Base-by-base conservation (phyloP, 2,888 invertebrate genomes). In the Drosophila nr. medialis region DNA sequence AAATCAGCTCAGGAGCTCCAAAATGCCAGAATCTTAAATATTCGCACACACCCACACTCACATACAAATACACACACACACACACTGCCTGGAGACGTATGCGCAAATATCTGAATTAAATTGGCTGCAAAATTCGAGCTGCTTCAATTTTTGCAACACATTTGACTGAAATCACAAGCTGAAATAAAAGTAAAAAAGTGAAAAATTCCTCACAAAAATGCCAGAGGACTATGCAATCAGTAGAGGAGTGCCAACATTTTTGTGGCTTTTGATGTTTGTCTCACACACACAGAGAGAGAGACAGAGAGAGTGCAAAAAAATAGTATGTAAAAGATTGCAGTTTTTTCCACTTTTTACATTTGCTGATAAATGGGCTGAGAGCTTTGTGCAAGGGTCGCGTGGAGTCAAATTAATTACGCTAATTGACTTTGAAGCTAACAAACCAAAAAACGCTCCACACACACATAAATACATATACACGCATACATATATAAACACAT, bases 361-460 rank as follows among this genome's bases (percentile, higher is more conserved):
- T 67, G 58, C 66, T 70, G 80, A 79, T 79, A 79, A 70, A 70
- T 79, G 76, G 78, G 55, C 69, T 36, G 54, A 54, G 13, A 10
- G 29, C 24, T 40, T 18, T 63, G 69, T 72, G 67, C 54, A 49
- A 63, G 53, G 50, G 65, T 69, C 65, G 71, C 75, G 71, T 67
- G 77, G 75, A 76, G 56, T 73, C 75, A 83, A 83, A 87, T 91
- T 91, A 91, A 90, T 90, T 90, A 89, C 80, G 76, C 84, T 90
- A 91, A 90, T 90, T 90, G 90, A 84, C 79, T 84, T 83, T 89
- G 80, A 72, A 83, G 72, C 84, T 75, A 83, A 86, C 89, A 80
- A 86, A 80, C 80, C 81, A 72, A 77, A 76, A 76, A 80, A 58
- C 56, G 68, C 61, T 45, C 6, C 68, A 56, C 48, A 53, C 27